phyloP scores from a whole-genome alignment of 2,888 invertebrate genomes.

The Beris morrisii region DNA sequence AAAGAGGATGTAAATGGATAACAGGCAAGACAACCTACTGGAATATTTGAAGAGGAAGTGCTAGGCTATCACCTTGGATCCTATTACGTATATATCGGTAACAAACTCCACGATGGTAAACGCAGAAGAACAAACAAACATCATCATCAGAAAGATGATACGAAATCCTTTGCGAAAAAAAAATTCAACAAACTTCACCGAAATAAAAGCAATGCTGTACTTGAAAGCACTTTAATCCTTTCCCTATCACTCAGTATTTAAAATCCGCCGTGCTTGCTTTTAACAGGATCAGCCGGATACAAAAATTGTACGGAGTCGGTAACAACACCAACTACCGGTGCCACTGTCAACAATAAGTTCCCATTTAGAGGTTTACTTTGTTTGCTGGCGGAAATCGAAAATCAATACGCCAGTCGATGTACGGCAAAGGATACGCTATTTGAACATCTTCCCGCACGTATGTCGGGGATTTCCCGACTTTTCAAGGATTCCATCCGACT shows the following conservation, averaged over 20 bases:
- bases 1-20: no score
- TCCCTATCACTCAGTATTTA: background rate
- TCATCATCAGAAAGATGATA: no score
- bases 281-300: no score
- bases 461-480: no score
- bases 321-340: background rate
- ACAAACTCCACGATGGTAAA: no score
- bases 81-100: no score
- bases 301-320: background rate
- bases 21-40: no score
- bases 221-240: constrained; percentile 7
- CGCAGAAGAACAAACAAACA: no score
- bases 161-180: background rate
- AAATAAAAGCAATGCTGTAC: constrained; percentile 7
- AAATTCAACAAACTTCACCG: constrained; percentile 2
- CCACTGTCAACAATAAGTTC: constrained; percentile 29
- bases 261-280: background rate
- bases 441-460: constrained; percentile 12
- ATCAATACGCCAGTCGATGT: constrained; percentile 27
- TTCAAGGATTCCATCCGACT: constrained; percentile 19
- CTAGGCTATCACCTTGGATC: no score
- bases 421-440: constrained; percentile 12
- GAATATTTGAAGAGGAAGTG: no score
- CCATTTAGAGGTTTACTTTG: constrained; percentile 37
- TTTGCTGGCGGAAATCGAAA: constrained; percentile 37